phyloP scores from a whole-genome alignment of 2,797 vertebrate species.

The Vipera ursinii region DNA sequence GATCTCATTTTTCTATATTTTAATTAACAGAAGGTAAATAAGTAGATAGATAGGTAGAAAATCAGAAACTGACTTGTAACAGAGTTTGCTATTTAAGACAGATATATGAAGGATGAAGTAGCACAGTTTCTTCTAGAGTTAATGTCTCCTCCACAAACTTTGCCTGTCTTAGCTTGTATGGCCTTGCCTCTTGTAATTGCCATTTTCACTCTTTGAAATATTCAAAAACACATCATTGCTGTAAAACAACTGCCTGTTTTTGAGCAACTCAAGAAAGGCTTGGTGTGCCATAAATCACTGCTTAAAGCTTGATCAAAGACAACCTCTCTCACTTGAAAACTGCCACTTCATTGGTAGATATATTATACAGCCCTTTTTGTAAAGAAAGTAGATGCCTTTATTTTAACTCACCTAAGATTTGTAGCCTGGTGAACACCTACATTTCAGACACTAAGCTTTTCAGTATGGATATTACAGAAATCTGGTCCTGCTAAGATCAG shows the following conservation, averaged over 20 bases:
- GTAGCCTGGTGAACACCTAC: slow-evolving; percentile 16
- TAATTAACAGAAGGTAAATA: slow-evolving; percentile 63
- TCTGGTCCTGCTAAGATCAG: background rate
- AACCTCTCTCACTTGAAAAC: slow-evolving; percentile 71
- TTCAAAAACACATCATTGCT: slow-evolving; percentile 63
- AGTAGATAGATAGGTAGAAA: background rate
- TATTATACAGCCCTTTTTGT: slow-evolving; percentile 54
- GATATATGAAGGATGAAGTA: slow-evolving; percentile 42
- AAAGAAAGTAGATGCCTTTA: slow-evolving; percentile 49
- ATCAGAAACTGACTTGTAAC: background rate
- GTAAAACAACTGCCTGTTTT: slow-evolving; percentile 71
- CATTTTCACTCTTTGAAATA: slow-evolving; percentile 75
- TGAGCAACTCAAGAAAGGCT: slow-evolving; percentile 67
- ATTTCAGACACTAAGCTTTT: slow-evolving; percentile 34
- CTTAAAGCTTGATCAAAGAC: slow-evolving; percentile 73
- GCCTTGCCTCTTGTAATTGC: slow-evolving; percentile 74
- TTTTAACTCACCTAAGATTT: slow-evolving; percentile 56
- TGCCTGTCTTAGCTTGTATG: slow-evolving; percentile 59
- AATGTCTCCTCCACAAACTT: slow-evolving; percentile 58
- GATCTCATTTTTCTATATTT: slow-evolving; percentile 65
- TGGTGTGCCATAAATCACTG: slow-evolving; percentile 33
- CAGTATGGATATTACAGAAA: slow-evolving; percentile 41
- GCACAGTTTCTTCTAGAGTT: slow-evolving; percentile 62
- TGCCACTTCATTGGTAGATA: slow-evolving; percentile 68
- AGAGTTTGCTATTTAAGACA: slow-evolving; percentile 33